A percentile compares a stretch with the other conserved stretches of the same genome.
phyloP scores from a whole-genome alignment of 2,113 vertebrate genomes.

The Formicarius rufipectus region DNA sequence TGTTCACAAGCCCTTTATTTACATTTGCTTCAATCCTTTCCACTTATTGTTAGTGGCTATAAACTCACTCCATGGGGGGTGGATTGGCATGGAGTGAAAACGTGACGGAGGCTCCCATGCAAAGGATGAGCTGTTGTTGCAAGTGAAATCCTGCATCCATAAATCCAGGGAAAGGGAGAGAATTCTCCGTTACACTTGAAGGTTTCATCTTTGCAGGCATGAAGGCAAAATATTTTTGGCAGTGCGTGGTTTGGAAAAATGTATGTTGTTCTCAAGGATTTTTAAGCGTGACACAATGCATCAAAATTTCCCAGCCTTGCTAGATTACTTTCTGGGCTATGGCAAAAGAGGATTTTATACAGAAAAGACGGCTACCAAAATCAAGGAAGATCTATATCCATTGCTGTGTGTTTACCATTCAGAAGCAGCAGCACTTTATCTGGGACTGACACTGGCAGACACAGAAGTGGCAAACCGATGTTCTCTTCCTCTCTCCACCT shows the following conservation, averaged over 20 bases:
- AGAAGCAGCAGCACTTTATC: background rate
- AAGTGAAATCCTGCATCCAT: background rate
- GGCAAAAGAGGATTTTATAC: background rate
- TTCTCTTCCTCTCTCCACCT: rapidly evolving
- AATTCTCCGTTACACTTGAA: background rate
- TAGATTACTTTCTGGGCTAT: background rate
- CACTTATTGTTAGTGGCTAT: background rate
- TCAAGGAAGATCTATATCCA: background rate
- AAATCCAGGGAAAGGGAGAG: background rate
- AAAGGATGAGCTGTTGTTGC: background rate
- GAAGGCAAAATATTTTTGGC: background rate
- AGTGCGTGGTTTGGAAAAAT: background rate
- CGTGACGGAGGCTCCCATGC: background rate
- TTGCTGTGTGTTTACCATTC: background rate
- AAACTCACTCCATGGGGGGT: background rate
- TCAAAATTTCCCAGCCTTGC: background rate
- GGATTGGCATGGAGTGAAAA: constrained; percentile 3
- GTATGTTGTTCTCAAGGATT: background rate
- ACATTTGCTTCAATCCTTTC: background rate
- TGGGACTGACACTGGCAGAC: background rate
- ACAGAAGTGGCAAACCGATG: background rate
- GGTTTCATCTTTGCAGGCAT: background rate
- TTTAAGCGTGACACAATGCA: rapidly evolving
- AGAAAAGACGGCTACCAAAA: background rate
- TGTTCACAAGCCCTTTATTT: constrained; percentile 31